A percentile compares a stretch with the other conserved stretches of the same genome.
phyloP scores from a whole-genome alignment of 1,140 invertebrate species.

The Dendrolimus kikuchii region DNA sequence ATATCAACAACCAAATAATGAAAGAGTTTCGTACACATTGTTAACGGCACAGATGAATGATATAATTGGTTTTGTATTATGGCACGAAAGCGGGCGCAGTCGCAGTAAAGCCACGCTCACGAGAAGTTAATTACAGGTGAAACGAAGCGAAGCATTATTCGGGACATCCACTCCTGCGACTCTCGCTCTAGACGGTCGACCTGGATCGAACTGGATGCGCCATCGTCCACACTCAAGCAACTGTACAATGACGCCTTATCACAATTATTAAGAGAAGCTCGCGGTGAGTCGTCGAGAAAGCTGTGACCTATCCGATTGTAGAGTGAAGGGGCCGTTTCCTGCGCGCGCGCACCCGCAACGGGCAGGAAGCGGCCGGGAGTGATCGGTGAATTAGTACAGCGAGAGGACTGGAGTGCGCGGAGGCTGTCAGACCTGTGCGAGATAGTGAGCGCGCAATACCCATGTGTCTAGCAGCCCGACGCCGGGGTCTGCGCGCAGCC shows the following conservation, averaged over 20 bases:
- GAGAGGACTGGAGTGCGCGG: constrained; percentile 18
- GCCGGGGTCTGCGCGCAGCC: constrained; percentile 60
- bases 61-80: constrained; percentile 7
- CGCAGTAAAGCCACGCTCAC: constrained; percentile 57
- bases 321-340: no score
- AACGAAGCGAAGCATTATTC: constrained; percentile 36
- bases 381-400: constrained; percentile 10
- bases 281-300: no score
- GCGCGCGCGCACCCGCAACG: no score
- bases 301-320: no score
- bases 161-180: constrained; percentile 21
- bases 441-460: constrained; percentile 72
- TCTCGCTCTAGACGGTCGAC: constrained; percentile 9
- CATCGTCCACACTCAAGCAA: no score
- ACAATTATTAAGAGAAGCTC: no score
- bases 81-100: constrained; percentile 17
- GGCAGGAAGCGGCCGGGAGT: constrained; percentile 20
- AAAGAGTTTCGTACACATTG: neutral
- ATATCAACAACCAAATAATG: no score
- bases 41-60: neutral
- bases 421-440: constrained; percentile 62
- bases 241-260: no score
- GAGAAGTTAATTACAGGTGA: constrained; percentile 39
- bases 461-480: constrained; percentile 67
- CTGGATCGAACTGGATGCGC: no score